Evolutionary conservation across 2,797 vertebrate genomes (phyloP).

Genomic region (Aselliscus stoliczkanus): DNA sequence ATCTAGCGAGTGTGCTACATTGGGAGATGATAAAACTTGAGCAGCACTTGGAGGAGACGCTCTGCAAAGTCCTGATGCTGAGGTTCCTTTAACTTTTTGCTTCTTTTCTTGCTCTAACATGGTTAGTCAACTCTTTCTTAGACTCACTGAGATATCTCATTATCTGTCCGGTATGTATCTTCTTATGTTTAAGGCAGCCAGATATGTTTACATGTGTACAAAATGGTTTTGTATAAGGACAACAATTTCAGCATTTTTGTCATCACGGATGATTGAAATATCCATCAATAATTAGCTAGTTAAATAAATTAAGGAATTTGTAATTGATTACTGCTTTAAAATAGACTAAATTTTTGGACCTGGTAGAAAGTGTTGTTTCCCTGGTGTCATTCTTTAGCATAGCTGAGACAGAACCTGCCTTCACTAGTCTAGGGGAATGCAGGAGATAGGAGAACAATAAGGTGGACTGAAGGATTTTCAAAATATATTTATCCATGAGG

Average conservation of each 20-base stretch:
- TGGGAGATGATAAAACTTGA: not conserved
- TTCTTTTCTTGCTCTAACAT: not conserved
- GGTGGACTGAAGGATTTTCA: not conserved
- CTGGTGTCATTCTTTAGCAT: too few species aligned
- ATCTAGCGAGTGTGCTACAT: not conserved
- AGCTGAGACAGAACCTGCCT: not conserved
- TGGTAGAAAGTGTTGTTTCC: not conserved
- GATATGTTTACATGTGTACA: not conserved
- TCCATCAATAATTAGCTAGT: not conserved
- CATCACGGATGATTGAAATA: not conserved
- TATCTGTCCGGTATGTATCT: not conserved
- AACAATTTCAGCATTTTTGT: slow-evolving; percentile 14
- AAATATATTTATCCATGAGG: not conserved
- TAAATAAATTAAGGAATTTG: not conserved
- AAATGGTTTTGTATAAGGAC: not conserved
- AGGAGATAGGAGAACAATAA: not conserved
- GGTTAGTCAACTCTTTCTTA: not conserved
- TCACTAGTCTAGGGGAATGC: not conserved
- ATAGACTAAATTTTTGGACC: not conserved
- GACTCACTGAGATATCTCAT: not conserved
- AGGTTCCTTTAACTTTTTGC: not conserved
- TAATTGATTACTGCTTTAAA: not conserved
- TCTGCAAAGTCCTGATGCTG: not conserved
- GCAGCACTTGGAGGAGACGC: not conserved
- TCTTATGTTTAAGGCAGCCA: not conserved